Evolutionary conservation across 37 sponge, comb jelly and placozoan genomes (phyloP), one percentile per base, ranked within the genome.

Genomic region (Aplysina aerophoba): DNA sequence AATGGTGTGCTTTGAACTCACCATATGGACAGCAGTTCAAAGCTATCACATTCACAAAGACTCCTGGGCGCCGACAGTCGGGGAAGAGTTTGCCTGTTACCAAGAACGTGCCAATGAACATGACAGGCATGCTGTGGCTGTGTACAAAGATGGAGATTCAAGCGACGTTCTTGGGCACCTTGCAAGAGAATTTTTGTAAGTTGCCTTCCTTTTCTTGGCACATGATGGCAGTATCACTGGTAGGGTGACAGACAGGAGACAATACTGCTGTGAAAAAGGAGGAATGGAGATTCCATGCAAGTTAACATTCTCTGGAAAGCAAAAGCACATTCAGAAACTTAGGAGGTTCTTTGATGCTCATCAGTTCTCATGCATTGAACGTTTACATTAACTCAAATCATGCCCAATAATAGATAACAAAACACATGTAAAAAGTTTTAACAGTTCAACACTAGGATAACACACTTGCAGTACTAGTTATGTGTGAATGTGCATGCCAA

Each of bases 341-440:
- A 62, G 12, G 64, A 62, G 64, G 64, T 62, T 62, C 64, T 62
- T 62, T 62, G 64, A 11, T 11, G 12, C 64, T 62, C 64, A 62
- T 62, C 64, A 62, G 64, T 62, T 62, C 11, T 62, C 64, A 27
- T 62, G 27, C 64, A 62, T 62, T 62, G 64, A 62, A 62, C 64
- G 64, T 62, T 11, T 62, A 13, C 12, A 62, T 62, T 62, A 62
- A 62, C 64, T 11, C 64, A 62, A 58, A 58, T 58, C 64, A 62
- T 11, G 64, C 11, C 64, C 24, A 62, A 62, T 62, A 62, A 3
- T 62, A 62, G 64, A 3, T 13, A 62, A 62, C 64, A 62, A 62
- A 11, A 11, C 11, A 62, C 12, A 62, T 62, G 64, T 62, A 62
- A 62, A 13, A 62, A 4, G 28, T 62, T 62, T 62, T 62, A 62